phyloP scores from a whole-genome alignment of 2,113 vertebrate genomes.

The Dicentrarchus labrax region DNA sequence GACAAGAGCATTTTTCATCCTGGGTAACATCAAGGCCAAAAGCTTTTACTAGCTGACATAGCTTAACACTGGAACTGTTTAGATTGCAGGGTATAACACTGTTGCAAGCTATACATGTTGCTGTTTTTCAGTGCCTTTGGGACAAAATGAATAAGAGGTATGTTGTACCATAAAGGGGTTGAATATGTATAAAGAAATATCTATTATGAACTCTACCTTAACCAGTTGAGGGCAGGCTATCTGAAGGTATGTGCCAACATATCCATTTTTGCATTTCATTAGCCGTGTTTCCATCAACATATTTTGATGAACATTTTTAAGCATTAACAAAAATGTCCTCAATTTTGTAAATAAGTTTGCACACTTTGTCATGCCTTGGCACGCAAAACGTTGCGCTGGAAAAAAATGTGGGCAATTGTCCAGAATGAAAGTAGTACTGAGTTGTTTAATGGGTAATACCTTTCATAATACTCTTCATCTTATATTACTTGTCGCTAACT shows the following conservation, averaged over 20 bases:
- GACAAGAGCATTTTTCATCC: conserved; percentile 6
- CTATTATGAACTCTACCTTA: not conserved
- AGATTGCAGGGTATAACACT: not conserved
- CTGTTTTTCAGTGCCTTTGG: not conserved
- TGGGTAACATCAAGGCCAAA: conserved; percentile 16
- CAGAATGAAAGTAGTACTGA: not conserved
- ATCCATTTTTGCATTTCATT: not conserved
- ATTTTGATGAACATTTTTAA: no score
- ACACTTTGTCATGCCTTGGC: not conserved
- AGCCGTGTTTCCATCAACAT: no score
- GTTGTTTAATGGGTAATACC: not conserved
- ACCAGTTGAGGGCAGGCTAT: no score
- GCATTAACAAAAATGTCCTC: no score
- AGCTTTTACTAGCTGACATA: conserved; percentile 11
- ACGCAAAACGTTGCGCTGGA: not conserved
- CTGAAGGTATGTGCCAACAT: not conserved
- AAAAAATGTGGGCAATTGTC: not conserved
- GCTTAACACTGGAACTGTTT: not conserved
- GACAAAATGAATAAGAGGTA: not conserved
- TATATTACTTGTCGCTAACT: not conserved
- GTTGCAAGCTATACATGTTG: not conserved
- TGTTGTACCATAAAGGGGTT: not conserved
- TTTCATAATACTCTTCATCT: not conserved
- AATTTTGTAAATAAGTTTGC: not conserved
- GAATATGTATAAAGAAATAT: not conserved